Percentiles rank a stretch among this genome's conserved stretches.
Evolutionary conservation across 2,113 vertebrate genomes (phyloP).

Genomic region (Chaenogobius annularis): DNA sequence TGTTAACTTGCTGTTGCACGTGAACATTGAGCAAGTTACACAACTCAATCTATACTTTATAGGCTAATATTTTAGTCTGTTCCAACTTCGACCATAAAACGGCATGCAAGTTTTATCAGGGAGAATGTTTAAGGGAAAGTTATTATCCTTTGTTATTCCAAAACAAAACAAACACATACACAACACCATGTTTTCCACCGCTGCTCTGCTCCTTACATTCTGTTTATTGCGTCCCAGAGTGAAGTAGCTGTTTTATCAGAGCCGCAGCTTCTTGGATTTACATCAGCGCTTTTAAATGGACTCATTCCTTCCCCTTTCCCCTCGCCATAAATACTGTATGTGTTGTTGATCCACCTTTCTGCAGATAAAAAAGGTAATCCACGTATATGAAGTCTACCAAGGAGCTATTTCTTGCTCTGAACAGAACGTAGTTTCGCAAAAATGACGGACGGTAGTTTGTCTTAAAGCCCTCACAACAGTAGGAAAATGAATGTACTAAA

Average conservation of each 20-base stretch:
- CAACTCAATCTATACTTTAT: background rate
- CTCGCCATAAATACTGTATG: conserved; percentile 46
- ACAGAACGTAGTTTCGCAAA: conserved; percentile 47
- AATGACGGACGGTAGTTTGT: conserved; percentile 50
- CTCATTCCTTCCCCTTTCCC: conserved; percentile 42
- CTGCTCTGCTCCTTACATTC: background rate
- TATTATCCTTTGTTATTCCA: too few relatives aligned
- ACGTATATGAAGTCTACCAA: conserved; percentile 49
- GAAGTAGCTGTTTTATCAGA: conserved; percentile 23
- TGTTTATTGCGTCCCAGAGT: conserved; percentile 15
- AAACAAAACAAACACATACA: background rate
- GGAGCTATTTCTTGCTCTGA: conserved; percentile 56
- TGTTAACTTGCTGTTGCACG: too few relatives aligned
- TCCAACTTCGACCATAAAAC: too few relatives aligned
- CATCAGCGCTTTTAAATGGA: conserved; percentile 67
- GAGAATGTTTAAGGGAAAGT: too few relatives aligned
- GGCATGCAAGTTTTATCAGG: too few relatives aligned
- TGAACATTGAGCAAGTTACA: too few relatives aligned
- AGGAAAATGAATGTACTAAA: conserved; percentile 19
- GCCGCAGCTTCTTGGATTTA: conserved; percentile 40
- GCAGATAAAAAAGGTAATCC: conserved; percentile 69
- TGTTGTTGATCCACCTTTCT: conserved; percentile 38
- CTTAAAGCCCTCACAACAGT: conserved; percentile 22
- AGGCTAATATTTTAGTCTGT: too few relatives aligned
- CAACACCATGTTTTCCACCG: background rate